These are phyloP conservation scores for Eristalis pertinax DNA, from an alignment of 2,888 invertebrate species.

Conservation along the genomic window DNA sequence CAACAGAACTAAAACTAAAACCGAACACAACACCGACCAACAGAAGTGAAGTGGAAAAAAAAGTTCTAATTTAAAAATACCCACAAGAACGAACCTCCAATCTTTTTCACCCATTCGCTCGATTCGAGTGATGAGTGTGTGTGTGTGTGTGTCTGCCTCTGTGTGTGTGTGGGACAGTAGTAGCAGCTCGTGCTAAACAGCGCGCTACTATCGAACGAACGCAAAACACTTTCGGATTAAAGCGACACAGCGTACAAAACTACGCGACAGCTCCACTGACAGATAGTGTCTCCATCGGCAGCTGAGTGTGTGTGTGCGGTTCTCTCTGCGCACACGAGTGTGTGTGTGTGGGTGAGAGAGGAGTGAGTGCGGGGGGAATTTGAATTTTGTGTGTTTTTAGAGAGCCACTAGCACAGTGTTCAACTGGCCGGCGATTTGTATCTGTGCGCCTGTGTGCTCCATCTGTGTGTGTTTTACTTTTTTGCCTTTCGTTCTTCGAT, in stretches of 20 bases:
- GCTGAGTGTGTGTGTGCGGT: background rate
- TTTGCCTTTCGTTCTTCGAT: slow-evolving; percentile 42
- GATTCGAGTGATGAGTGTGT: slow-evolving; percentile 52
- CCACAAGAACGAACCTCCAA: slow-evolving; percentile 69
- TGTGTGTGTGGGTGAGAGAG: background rate
- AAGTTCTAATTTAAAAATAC: slow-evolving; percentile 72
- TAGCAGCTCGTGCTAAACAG: background rate
- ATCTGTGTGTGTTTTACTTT: slow-evolving; percentile 25
- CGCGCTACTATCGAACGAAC: slow-evolving; percentile 25
- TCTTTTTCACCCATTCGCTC: slow-evolving; percentile 33
- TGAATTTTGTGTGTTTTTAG: slow-evolving; percentile 36
- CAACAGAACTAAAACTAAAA: slow-evolving; percentile 9
- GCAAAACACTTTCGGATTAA: slow-evolving; percentile 60
- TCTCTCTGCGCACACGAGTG: background rate
- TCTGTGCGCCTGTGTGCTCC: slow-evolving; percentile 39
- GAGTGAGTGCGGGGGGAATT: background rate
- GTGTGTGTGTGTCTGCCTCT: slow-evolving; percentile 32
- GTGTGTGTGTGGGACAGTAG: background rate
- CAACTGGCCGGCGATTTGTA: slow-evolving; percentile 15
- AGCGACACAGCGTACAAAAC: slow-evolving; percentile 15
- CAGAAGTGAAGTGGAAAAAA: slow-evolving; percentile 51
- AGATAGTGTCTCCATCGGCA: slow-evolving; percentile 2
- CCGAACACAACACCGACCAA: slow-evolving; percentile 11
- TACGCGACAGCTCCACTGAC: slow-evolving; percentile 35
- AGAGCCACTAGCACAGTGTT: slow-evolving; percentile 35